phyloP scores from a whole-genome alignment of 2,113 vertebrate species.

The Oreochromis aureus region DNA sequence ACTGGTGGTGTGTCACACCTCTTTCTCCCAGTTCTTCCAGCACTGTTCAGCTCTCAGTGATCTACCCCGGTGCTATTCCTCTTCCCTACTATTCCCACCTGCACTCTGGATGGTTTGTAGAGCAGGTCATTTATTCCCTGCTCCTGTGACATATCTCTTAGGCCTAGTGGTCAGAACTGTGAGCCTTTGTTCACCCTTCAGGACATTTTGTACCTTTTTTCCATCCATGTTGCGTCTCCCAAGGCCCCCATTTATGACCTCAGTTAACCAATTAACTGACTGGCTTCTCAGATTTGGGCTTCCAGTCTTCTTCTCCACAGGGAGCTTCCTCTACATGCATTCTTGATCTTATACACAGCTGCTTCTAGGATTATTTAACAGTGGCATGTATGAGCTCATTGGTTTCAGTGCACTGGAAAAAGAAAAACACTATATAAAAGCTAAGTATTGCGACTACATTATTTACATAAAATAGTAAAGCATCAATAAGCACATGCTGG shows the following conservation, averaged over 20 bases:
- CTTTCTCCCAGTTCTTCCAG: background rate
- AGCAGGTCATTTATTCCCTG: background rate
- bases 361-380: background rate
- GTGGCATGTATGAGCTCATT: background rate
- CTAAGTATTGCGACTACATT: background rate
- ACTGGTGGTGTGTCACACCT: background rate
- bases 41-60: background rate
- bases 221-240: background rate
- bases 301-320: background rate
- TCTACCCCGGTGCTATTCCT: background rate
- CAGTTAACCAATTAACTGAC: background rate
- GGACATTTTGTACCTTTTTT: background rate
- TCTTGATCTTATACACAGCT: background rate
- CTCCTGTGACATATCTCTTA: background rate
- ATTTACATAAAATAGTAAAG: background rate
- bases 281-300: background rate
- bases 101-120: background rate
- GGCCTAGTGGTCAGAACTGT: background rate
- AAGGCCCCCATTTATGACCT: background rate
- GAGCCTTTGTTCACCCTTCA: background rate
- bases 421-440: background rate
- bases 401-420: background rate
- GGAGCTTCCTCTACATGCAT: background rate
- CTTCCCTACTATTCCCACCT: background rate
- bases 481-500: constrained; percentile 4